These are phyloP conservation scores for Cyprinus carpio DNA, from an alignment of 2,113 vertebrate genomes.

Conservation along the genomic window DNA sequence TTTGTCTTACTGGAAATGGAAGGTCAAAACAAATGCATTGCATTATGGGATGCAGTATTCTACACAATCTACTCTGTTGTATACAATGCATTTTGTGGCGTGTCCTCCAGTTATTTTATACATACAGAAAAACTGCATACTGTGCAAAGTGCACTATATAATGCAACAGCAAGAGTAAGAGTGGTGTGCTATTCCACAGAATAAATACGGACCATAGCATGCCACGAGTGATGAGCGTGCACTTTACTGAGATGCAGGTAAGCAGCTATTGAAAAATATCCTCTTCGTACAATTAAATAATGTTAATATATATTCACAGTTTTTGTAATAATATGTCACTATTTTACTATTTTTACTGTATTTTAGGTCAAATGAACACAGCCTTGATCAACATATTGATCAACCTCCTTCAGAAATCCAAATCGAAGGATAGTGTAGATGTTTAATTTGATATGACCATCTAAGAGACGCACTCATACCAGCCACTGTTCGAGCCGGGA, in stretches of 20 bases:
- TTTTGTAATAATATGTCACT: no score
- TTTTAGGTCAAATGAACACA: no score
- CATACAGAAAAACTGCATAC: not conserved
- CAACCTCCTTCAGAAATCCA: no score
- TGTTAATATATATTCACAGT: not conserved
- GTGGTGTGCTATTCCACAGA: not conserved
- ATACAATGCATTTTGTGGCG: not conserved
- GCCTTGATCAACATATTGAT: no score
- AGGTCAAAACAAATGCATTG: not conserved
- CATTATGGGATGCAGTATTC: not conserved
- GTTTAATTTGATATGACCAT: no score
- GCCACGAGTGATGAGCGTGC: not conserved
- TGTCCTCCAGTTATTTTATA: not conserved
- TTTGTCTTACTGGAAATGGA: not conserved
- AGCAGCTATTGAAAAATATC: not conserved
- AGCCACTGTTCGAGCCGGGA: conserved; percentile 80
- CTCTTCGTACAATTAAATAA: not conserved
- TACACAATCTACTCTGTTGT: not conserved
- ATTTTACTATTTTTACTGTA: no score
- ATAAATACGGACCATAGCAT: not conserved
- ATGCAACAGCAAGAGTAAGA: not conserved
- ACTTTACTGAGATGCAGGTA: not conserved
- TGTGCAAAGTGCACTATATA: not conserved
- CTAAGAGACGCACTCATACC: conserved; percentile 62
- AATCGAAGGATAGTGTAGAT: no score